Evolutionary conservation across 92 coral and sea anemone species (phyloP).

Genomic region (Porites cylindrica): DNA sequence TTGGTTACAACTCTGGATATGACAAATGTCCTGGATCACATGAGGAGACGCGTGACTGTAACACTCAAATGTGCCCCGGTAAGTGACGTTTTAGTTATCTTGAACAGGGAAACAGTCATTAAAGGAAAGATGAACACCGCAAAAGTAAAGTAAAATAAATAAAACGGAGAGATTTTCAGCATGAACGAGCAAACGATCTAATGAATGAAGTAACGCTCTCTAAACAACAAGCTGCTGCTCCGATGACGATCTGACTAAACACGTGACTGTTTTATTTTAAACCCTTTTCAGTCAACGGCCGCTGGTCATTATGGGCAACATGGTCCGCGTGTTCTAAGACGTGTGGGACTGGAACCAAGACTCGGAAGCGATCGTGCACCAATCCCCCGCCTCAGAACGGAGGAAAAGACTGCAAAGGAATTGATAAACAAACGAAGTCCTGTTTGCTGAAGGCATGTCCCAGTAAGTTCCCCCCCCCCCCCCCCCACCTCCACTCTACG

Average conservation of each 20-base stretch:
- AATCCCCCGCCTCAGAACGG: slow-evolving; percentile 36
- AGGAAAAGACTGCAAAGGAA: slow-evolving; percentile 14
- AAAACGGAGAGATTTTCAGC: background rate
- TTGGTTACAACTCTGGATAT: slow-evolving; percentile 15
- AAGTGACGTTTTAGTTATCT: background rate
- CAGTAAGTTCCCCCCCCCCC: background rate
- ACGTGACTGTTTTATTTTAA: background rate
- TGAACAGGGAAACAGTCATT: background rate
- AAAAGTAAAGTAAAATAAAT: too few relatives aligned
- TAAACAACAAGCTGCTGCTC: too few relatives aligned
- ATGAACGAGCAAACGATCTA: background rate
- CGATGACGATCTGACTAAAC: too few relatives aligned
- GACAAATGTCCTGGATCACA: slow-evolving; percentile 29
- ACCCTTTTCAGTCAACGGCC: slow-evolving; percentile 41
- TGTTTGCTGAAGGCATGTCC: slow-evolving; percentile 30
- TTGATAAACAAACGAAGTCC: slow-evolving; percentile 20
- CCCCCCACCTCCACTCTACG: too few relatives aligned
- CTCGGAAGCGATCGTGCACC: slow-evolving; percentile 40
- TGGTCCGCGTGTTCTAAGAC: slow-evolving; percentile 55
- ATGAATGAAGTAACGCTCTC: too few relatives aligned
- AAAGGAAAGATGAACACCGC: background rate
- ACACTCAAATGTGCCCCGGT: slow-evolving; percentile 58
- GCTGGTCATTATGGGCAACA: slow-evolving; percentile 40
- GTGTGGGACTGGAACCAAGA: slow-evolving; percentile 45
- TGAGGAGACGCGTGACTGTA: slow-evolving; percentile 39